Base-by-base conservation (phyloP, 2,888 invertebrate genomes). In the Cenopis cana region DNA sequence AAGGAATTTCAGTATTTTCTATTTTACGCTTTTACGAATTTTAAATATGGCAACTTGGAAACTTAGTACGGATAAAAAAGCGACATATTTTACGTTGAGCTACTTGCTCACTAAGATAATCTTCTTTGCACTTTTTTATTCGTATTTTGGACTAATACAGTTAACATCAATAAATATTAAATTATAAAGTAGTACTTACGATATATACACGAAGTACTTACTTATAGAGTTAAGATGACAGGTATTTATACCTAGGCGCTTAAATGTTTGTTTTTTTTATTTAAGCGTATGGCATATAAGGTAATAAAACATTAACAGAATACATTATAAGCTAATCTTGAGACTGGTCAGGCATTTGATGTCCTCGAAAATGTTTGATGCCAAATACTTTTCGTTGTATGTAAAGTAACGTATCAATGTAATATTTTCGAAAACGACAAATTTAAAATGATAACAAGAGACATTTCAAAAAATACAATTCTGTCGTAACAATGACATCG, bases 1-100 rank as follows among this genome's bases (percentile, higher is more conserved):
- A 54, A 46, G 54, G 59, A 52, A 33, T 59, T 17, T 49, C 41
- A 38, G 2, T 41, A 17, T 20, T 56, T 70, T 24, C 20, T 41
- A 14, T 49, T 57, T 57, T 14, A 41, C 33, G n/a, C 59, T 70
- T 71, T 60, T 9, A 46, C 36, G 38, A 41, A 60, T 66, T 66
- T 70, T 67, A 66, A 67, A 82, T 83, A 78, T 86, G 83, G 85
- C 81, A 87, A 85, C 82, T 79, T n/a, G 10, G n/a, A 18, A 24
- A 54, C 12, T 36, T n/a, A n/a, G n/a, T n/a, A n/a, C n/a, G n/a
- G n/a, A n/a, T n/a, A n/a, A n/a, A n/a, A 20, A 20, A 41, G 41
- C 14, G 41, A 41, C 11, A 41, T 12, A 14, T 41, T 3, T 41
- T 41, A 4, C 11, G 4, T n/a, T n/a, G n/a, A n/a, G n/a, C n/a